Base-by-base conservation (phyloP, 2,888 invertebrate species). In the Dryobotodes eremita region DNA sequence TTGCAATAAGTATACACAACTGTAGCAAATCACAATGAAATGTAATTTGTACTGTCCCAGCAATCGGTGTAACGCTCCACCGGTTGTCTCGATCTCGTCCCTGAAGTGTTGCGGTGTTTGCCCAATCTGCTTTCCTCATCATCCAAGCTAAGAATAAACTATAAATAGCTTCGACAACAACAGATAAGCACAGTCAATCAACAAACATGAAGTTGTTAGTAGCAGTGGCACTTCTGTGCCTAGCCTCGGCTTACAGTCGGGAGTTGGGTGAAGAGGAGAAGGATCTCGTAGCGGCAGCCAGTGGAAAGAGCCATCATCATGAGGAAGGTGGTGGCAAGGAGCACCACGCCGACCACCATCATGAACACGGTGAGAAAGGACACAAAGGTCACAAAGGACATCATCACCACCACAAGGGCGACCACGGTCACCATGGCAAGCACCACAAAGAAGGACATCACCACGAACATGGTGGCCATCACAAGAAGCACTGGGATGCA, bases 371-470 rank as follows among this genome's bases (percentile, higher is more conserved):
- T 0, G 92, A 94, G 48, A 95, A 96, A 69, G 96, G 95, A 50
- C 95, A 96, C 86, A 96, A 96, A 86, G 96, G 96, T 2, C 96
- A 96, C 84, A 95, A 96, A 87, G 95, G 94, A n/a, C 96, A 96
- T 85, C 96, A 96, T 70, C 96, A 96, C 68, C 96, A 96, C 77
- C 96, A 96, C 80, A 96, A 96, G 76, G 96, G 96, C 2, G 95
- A 96, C 0, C 96, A 96, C 17, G 95, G 94, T 15, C 90, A 96
- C 66, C 96, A 96, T 79, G 95, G 95, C 2, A 95, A 96, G 77
- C 96, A 96, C 80, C 96, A 96, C 76, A 95, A 96, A 68, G 94
- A 90, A 70, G 96, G 91, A 48, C 96, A 96, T 68, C 96, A 96
- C 65, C 94, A 95, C 42, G 96, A 96, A 85, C 95, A 96, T 62